Percentiles rank a stretch among this genome's conserved stretches.
Conservation (phyloP, 1,140 invertebrate genomes). For the Lanistes nyassanus region DNA sequence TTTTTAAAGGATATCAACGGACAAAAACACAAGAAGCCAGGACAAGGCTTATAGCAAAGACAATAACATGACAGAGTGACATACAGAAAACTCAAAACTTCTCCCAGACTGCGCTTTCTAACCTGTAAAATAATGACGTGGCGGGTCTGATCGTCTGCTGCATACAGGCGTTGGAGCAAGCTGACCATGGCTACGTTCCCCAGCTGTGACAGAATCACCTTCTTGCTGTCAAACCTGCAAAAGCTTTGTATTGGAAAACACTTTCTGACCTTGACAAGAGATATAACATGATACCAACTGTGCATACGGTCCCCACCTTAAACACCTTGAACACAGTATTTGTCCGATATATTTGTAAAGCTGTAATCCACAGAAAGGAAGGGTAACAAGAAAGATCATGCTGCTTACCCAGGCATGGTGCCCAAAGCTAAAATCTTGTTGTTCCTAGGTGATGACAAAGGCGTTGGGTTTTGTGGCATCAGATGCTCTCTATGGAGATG, state of each 20-base stretch:
- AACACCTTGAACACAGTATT: too few species aligned
- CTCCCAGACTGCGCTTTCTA: too few species aligned
- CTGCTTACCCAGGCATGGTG: too few species aligned
- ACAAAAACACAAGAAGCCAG: not conserved
- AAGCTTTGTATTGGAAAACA: not conserved
- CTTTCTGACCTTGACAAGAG: not conserved
- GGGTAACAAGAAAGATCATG: too few species aligned
- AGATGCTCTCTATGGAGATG: too few species aligned
- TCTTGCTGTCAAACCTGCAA: slow-evolving; percentile 6
- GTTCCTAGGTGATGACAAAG: too few species aligned
- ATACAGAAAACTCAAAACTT: too few species aligned
- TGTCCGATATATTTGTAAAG: too few species aligned
- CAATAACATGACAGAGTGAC: not conserved
- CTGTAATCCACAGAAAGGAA: too few species aligned
- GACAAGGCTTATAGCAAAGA: not conserved
- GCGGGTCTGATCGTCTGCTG: slow-evolving; percentile 11
- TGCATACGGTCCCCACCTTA: too few species aligned
- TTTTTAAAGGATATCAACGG: not conserved
- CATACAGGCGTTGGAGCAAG: slow-evolving; percentile 17
- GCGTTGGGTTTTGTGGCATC: too few species aligned
- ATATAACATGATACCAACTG: not conserved
- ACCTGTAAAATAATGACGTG: slow-evolving; percentile 22
- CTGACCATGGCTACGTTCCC: slow-evolving; percentile 11
- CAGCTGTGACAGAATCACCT: slow-evolving; percentile 25
- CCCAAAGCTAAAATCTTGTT: too few species aligned